Evolutionary conservation across 2,113 vertebrate species (phyloP), one percentile per base, ranked within the genome.

Genomic region (Hippocampus zosterae): DNA sequence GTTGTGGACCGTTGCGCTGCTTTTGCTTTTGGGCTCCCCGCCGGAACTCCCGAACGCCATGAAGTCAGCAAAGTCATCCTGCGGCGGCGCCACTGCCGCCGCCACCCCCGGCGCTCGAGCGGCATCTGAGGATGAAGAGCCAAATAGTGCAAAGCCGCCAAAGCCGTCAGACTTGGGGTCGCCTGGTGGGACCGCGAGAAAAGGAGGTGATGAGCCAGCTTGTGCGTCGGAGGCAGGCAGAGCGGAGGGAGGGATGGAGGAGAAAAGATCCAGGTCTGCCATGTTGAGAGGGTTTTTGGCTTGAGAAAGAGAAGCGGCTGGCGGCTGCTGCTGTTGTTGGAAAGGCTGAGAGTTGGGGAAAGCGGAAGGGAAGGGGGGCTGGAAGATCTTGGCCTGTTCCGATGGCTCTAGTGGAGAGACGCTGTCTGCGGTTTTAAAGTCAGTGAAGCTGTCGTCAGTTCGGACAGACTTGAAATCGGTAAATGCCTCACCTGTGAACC

Each of bases 1-100:
- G 5, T 41, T 90, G 85, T 92, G 27, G 76, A 25, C 70, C 83
- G 92, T 77, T 48, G 86, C 64, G 81, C 91, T 4, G 57, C 75
- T 71, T 67, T 89, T 87, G 0, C 71, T 60, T 75, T 85, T 88
- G 15, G 91, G 83, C 78, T 94, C 92, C 3, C 87, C 93, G 2
- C 88, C 75, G 1, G 92, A 87, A 79, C 92, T 91, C 67, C 92
- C 94, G 66, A 98, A 98, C 16, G 96, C 95, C 94, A 98, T 94
- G 83, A 99, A 99, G 88, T 99, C 97, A 66, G 96, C 96, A 92
- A 99, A 99, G 87, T 99, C 96, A 55, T 98, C 96, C 67, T 96
- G 96, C 78, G 82, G 73, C 5, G 72, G 77, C 3, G 78, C 82
- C 5, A 66, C 68, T 13, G 85, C 55, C 67, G 85, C 55, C 67